Percentiles rank a stretch among this genome's conserved stretches.
These are phyloP conservation scores for Datnioides undecimradiatus DNA, from an alignment of 2,113 vertebrate genomes.

Conservation along the genomic window DNA sequence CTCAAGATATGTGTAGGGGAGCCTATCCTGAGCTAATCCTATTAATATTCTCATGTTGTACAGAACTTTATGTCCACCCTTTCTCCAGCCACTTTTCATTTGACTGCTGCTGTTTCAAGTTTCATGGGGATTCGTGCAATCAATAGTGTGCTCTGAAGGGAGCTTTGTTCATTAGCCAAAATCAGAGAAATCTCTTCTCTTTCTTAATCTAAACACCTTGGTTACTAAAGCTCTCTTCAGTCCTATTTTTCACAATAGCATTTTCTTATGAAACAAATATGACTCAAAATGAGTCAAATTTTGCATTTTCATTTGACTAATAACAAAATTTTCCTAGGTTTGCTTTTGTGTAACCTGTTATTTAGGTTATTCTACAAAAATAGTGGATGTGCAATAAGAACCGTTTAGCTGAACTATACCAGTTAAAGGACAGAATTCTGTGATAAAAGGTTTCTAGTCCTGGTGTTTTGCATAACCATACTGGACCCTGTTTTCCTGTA, in stretches of 20 bases:
- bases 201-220: neutral
- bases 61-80: conserved; percentile 34
- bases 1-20: conserved; percentile 32
- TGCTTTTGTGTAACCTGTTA: neutral
- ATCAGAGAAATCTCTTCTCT: conserved; percentile 34
- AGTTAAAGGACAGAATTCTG: neutral
- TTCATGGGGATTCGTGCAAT: conserved; percentile 56
- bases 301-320: neutral
- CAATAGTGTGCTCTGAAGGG: conserved; percentile 35
- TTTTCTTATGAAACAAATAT: too few relatives aligned
- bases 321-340: neutral
- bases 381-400: neutral
- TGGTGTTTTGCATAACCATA: neutral
- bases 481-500: neutral
- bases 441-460: neutral
- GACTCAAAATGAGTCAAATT: too few relatives aligned
- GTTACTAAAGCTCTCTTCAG: neutral
- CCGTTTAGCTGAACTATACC: neutral
- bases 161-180: conserved; percentile 44
- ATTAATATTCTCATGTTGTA: conserved; percentile 62
- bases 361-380: neutral
- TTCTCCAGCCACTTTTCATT: conserved; percentile 56
- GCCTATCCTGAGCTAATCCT: conserved; percentile 47
- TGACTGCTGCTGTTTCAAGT: conserved; percentile 53
- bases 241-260: neutral